Evolutionary conservation across 2,113 vertebrate species (phyloP), one percentile per base, ranked within the genome.

Genomic region (Trachemys scripta): DNA sequence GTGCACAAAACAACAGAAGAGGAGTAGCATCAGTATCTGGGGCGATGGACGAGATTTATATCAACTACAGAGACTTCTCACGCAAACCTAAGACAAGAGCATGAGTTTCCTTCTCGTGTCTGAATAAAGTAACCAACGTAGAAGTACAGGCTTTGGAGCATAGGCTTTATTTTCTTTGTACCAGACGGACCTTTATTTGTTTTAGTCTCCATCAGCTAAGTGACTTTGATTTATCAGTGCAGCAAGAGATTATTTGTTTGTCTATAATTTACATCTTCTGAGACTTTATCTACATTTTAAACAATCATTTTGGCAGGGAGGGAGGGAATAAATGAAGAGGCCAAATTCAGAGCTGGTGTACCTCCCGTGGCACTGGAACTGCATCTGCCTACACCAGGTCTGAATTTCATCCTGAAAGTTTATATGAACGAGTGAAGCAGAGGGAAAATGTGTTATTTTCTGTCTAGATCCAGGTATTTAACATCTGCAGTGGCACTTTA

Each of bases 41-140:
- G 11, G 22, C 83, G 57, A 54, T 29, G 59, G 87, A 97, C 4
- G 90, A 94, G 50, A 84, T 98, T 93, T 98, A 98, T 5, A 50
- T 96, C 78, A 98, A 96, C 91, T 97, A 88, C 56, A 96, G 83
- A 47, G 65, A 72, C 2, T 4, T 95, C 35, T 93, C 89, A 62
- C 54, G 22, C 2, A 96, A 81, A 89, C 85, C 85, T 13, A 93
- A 94, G 53, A 47, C 51, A 79, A 94, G 78, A 95, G 2, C 8
- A 54, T 96, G 91, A 91, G 8, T 8, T 85, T 82, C 16, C 45
- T 29, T 45, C 59, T 89, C 57, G 75, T 53, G 19, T 42, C 12
- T 81, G 54, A 94, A 84, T 17, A 31, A 84, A 92, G 9, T 42
- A 85, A 80, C 31, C 24, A 89, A 79, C 54, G 5, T 0, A 1